These are phyloP conservation scores for Psilanteris sp. DNA, from an alignment of 1,140 invertebrate genomes.

Conservation along the genomic window DNA sequence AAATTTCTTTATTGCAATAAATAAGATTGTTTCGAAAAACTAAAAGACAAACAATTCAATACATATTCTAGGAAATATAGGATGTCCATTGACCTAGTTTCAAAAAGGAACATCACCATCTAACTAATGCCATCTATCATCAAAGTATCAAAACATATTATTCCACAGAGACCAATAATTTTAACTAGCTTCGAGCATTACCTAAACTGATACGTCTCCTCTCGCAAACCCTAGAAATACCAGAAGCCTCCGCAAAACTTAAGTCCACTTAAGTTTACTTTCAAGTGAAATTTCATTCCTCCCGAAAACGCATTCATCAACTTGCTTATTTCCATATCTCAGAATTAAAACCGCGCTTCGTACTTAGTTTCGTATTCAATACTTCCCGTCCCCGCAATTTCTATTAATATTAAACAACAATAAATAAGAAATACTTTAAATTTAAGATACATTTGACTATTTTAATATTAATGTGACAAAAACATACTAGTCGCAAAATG, in stretches of 20 bases:
- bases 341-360: conserved; percentile 6
- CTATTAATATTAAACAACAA: too few relatives aligned
- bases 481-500: too few relatives aligned
- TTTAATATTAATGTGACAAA: too few relatives aligned
- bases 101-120: too few relatives aligned
- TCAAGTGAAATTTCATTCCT: conserved; percentile 35
- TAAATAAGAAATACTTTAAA: too few relatives aligned
- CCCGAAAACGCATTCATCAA: conserved; percentile 4
- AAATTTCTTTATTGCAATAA: too few relatives aligned
- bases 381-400: not conserved
- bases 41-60: too few relatives aligned
- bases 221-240: conserved; percentile 13
- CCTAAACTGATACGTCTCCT: conserved; percentile 23
- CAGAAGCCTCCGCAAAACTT: conserved; percentile 11
- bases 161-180: conserved; percentile 39
- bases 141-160: conserved; percentile 38
- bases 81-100: too few relatives aligned
- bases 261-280: conserved; percentile 44
- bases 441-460: too few relatives aligned
- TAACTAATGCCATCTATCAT: conserved; percentile 38
- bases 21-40: too few relatives aligned
- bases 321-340: conserved; percentile 7
- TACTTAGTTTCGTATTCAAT: conserved; percentile 4
- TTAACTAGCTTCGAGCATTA: conserved; percentile 38
- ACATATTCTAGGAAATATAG: too few relatives aligned